These are phyloP conservation scores for Psettodes erumei DNA, from an alignment of 2,113 vertebrate species.

Conservation along the genomic window DNA sequence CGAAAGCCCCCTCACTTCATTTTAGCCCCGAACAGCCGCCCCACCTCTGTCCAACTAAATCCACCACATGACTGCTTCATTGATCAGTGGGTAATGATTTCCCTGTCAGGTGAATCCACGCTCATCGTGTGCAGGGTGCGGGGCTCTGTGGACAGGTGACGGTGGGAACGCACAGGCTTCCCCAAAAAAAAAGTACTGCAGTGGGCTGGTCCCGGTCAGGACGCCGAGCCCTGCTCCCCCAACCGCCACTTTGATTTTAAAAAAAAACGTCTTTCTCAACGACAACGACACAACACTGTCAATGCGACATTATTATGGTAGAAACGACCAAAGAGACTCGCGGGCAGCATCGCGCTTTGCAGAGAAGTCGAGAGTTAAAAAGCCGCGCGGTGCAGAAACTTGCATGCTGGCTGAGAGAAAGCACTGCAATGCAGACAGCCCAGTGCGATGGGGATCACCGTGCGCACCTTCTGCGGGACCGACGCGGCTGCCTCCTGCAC, in stretches of 20 bases:
- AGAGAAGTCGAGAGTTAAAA: conserved; percentile 44
- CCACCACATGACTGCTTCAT: conserved; percentile 1
- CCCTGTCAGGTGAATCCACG: conserved; percentile 23
- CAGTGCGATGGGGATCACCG: conserved; percentile 44
- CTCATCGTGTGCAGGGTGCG: background rate
- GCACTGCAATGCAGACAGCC: conserved; percentile 87
- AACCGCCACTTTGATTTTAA: conserved; percentile 7
- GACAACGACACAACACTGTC: background rate
- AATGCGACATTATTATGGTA: background rate
- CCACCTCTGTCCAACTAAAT: conserved; percentile 17
- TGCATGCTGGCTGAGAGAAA: conserved; percentile 73
- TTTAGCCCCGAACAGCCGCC: conserved; percentile 20
- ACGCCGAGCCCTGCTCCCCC: conserved; percentile 34
- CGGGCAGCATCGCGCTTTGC: conserved; percentile 13
- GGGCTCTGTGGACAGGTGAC: conserved; percentile 60
- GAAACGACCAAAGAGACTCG: background rate
- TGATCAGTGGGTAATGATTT: conserved; percentile 11
- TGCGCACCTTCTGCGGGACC: conserved; percentile 69
- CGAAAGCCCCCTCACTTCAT: background rate
- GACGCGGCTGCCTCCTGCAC: conserved; percentile 28
- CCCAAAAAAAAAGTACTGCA: conserved; percentile 77
- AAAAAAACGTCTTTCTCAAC: conserved; percentile 7
- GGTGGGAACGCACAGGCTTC: conserved; percentile 26
- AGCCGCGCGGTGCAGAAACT: conserved; percentile 77
- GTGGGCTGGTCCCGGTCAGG: conserved; percentile 80